Evolutionary conservation across 2,888 invertebrate genomes (phyloP), one percentile per base, ranked within the genome.

Genomic region (Agonopterix heracliana): DNA sequence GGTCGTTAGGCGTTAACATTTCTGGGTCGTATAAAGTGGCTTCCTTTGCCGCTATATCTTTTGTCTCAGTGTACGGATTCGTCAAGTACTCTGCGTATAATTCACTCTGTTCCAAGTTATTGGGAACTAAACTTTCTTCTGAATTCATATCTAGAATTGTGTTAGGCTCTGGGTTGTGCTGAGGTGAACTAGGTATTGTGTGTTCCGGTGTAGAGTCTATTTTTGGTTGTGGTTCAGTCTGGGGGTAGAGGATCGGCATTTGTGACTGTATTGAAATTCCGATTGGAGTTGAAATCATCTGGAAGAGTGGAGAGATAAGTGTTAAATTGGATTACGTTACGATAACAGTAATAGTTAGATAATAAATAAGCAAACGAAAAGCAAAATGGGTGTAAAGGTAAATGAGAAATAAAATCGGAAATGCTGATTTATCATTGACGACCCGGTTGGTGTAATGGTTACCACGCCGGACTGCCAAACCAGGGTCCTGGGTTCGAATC

Each of bases 201-300:
- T 13, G n/a, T 44, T 44, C 44, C 8, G 44, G 34, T 10, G 7
- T 8, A 35, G 36, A 44, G 43, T 47, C 47, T 46, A 35, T 38
- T 34, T 42, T 44, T 26, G 46, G 50, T 54, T 45, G 56, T 11
- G 53, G 53, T 38, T 50, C 51, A 12, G 41, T 68, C 54, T 74
- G 72, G 1, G 82, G 81, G 58, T 77, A 82, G 3, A 86, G 63
- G 9, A 82, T 75, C 41, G 83, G 82, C 50, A 82, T 74, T 57
- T 78, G 79, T 1, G 80, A 71, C 54, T 87, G 82, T 45, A 87
- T 74, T 36, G 87, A 76, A 64, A 88, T 80, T 12, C 91, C 90
- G 47, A 92, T 92, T 1, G 92, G 91, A 14, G 92, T 92, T 10
- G 92, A 92, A 52, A 92, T 90, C 90, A 92, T 91, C 92, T 92